These are phyloP conservation scores for Maniola jurtina DNA, from an alignment of 1,140 invertebrate genomes.

Conservation along the genomic window DNA sequence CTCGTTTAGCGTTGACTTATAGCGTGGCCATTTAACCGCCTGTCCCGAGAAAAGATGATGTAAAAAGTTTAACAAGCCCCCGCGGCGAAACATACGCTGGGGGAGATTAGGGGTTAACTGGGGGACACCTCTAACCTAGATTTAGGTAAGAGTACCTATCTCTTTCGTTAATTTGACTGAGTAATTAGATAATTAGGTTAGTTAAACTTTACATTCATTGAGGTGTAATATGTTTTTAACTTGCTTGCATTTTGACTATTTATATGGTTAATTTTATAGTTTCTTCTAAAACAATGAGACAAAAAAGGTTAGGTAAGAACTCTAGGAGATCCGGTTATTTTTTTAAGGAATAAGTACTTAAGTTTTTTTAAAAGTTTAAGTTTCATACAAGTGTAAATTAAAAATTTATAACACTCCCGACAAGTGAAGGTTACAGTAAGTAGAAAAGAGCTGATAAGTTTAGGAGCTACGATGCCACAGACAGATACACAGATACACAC, in stretches of 20 bases:
- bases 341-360: too few species aligned
- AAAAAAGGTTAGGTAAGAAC: too few species aligned
- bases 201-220: neutral
- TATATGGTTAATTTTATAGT: too few species aligned
- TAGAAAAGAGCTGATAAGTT: too few species aligned
- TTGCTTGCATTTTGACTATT: neutral
- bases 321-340: too few species aligned
- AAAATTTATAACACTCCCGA: too few species aligned
- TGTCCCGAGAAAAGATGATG: slow-evolving; percentile 25
- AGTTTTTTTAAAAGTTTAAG: too few species aligned
- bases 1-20: slow-evolving; percentile 66
- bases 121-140: slow-evolving; percentile 17
- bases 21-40: slow-evolving; percentile 56
- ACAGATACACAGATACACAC: too few species aligned
- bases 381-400: too few species aligned
- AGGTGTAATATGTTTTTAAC: neutral
- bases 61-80: slow-evolving; percentile 66
- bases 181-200: neutral
- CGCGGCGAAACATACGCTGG: slow-evolving; percentile 45
- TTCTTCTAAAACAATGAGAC: too few species aligned
- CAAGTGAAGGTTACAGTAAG: too few species aligned
- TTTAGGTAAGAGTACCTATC: neutral
- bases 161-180: neutral
- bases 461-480: too few species aligned
- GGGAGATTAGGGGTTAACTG: slow-evolving; percentile 20